phyloP scores from a whole-genome alignment of 1,140 invertebrate genomes.

The Acromyrmex heyeri region DNA sequence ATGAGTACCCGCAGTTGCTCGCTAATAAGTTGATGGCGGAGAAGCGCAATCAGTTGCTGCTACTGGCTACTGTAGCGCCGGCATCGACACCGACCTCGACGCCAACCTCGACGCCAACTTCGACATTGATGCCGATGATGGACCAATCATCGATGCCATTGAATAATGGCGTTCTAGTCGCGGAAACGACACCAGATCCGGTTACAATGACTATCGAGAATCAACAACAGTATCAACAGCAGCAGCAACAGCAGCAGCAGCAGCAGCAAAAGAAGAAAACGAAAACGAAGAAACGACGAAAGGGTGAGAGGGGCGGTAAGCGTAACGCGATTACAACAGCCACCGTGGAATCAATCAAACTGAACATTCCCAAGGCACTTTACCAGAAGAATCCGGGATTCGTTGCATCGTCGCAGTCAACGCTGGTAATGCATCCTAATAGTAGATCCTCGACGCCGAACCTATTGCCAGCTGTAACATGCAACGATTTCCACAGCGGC shows the following conservation, averaged over 20 bases:
- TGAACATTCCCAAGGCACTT: slow-evolving; percentile 85
- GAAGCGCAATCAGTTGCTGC: slow-evolving; percentile 90
- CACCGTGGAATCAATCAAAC: slow-evolving; percentile 81
- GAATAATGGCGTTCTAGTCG: slow-evolving; percentile 88
- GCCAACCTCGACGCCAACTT: slow-evolving; percentile 32
- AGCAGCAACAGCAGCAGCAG: slow-evolving; percentile 66
- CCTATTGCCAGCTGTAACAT: neutral
- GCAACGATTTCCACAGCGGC: slow-evolving; percentile 51
- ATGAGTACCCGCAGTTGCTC: slow-evolving; percentile 91
- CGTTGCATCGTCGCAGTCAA: slow-evolving; percentile 54
- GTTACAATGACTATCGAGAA: slow-evolving; percentile 24
- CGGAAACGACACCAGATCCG: slow-evolving; percentile 55
- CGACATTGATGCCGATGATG: slow-evolving; percentile 76
- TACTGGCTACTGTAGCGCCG: slow-evolving; percentile 87
- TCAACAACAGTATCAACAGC: slow-evolving; percentile 40
- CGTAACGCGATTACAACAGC: slow-evolving; percentile 68
- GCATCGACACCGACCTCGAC: slow-evolving; percentile 54
- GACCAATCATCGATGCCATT: slow-evolving; percentile 79
- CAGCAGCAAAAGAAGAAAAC: slow-evolving; percentile 85
- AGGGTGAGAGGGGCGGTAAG: slow-evolving; percentile 76
- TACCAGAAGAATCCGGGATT: slow-evolving; percentile 79
- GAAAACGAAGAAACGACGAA: slow-evolving; percentile 88
- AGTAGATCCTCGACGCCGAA: slow-evolving; percentile 71
- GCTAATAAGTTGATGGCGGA: slow-evolving; percentile 91
- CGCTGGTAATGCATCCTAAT: slow-evolving; percentile 49